Conservation (phyloP, 1,140 invertebrate species). For the Helicoverpa armigera region DNA sequence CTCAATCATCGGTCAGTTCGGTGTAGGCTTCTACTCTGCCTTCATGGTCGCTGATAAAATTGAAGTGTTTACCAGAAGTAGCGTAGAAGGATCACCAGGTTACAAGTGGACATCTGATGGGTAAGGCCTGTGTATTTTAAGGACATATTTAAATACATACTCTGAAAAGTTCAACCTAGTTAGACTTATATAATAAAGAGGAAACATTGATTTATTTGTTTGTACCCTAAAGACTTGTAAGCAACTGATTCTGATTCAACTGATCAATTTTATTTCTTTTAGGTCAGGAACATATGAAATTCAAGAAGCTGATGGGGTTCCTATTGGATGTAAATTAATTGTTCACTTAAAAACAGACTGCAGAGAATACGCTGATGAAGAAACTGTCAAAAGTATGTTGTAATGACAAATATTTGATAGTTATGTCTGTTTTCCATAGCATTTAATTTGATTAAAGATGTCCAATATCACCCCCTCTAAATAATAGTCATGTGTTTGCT, state of each 20-base stretch:
- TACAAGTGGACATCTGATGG: conserved; percentile 97
- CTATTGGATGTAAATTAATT: conserved; percentile 97
- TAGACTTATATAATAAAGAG: too few relatives aligned
- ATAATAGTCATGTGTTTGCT: too few relatives aligned
- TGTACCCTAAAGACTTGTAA: too few relatives aligned
- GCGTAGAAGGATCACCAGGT: conserved; percentile 89
- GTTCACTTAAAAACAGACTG: conserved; percentile 95
- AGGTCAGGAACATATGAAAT: conserved; percentile 96
- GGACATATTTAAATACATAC: neutral
- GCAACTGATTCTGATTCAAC: too few relatives aligned
- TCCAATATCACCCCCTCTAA: too few relatives aligned
- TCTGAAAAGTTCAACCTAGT: neutral
- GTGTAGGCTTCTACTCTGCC: conserved; percentile 98
- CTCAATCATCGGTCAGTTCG: conserved; percentile 99
- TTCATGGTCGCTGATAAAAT: conserved; percentile 99
- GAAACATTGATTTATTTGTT: too few relatives aligned
- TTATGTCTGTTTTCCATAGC: neutral
- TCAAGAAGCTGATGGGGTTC: conserved; percentile 93
- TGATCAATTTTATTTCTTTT: conserved; percentile 52
- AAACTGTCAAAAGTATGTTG: conserved; percentile 90
- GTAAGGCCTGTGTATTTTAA: conserved; percentile 80
- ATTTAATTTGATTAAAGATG: too few relatives aligned
- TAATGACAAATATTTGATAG: conserved; percentile 28
- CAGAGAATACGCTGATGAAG: conserved; percentile 96
- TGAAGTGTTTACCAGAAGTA: conserved; percentile 94